A percentile compares a stretch with the other conserved stretches of the same genome.
These are phyloP conservation scores for Trissolcus brochymenae DNA, from an alignment of 2,888 invertebrate genomes.

Conservation along the genomic window DNA sequence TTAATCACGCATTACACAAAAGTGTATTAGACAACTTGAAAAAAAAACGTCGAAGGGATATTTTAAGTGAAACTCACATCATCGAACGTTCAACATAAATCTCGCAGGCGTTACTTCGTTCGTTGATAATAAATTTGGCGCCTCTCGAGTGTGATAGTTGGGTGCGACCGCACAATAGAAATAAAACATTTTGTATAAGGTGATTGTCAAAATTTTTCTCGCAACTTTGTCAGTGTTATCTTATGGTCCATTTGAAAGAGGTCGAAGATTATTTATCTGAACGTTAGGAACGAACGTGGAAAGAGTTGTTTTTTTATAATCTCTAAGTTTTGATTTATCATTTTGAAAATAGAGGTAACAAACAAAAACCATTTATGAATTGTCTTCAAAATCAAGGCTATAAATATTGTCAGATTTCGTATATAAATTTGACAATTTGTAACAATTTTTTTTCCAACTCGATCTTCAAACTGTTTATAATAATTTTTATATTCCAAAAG, in stretches of 20 bases:
- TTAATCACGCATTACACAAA: conserved; percentile 43
- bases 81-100: conserved; percentile 37
- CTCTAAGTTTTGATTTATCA: too few species aligned
- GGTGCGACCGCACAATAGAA: conserved; percentile 27
- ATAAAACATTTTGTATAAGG: conserved; percentile 32
- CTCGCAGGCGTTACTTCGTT: conserved; percentile 21
- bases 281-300: too few species aligned
- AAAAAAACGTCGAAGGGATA: too few species aligned
- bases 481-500: too few species aligned
- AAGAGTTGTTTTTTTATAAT: too few species aligned
- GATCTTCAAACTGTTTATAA: too few species aligned
- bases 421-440: too few species aligned
- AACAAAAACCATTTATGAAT: too few species aligned
- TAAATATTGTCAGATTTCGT: too few species aligned
- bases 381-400: too few species aligned
- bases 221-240: conserved; percentile 20
- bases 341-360: too few species aligned
- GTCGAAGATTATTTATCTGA: conserved; percentile 13
- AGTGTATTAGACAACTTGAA: conserved; percentile 21
- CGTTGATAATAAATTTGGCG: conserved; percentile 8
- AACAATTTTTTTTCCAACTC: too few species aligned
- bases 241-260: conserved; percentile 4
- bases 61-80: conserved; percentile 46
- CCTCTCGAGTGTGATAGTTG: conserved; percentile 1
- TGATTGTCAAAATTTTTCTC: conserved; percentile 32